Percentiles rank a stretch among this genome's conserved stretches.
These are phyloP conservation scores for Gymnothorax reevesii DNA, from an alignment of 2,797 vertebrate species.

Conservation along the genomic window DNA sequence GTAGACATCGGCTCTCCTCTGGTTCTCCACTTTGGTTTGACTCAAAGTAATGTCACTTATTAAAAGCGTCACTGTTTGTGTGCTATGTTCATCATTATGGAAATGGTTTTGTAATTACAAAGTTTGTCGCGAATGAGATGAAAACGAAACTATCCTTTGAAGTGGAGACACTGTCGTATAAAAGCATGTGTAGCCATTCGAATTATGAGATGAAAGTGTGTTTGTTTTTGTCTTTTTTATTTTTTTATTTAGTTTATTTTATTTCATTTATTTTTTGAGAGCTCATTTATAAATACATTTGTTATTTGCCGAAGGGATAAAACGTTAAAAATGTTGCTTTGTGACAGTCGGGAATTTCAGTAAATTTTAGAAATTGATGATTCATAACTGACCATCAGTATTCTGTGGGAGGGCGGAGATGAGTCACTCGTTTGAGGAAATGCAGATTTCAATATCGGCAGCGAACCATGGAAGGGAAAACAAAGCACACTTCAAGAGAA, in stretches of 20 bases:
- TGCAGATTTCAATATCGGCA: neutral
- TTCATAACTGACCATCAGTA: neutral
- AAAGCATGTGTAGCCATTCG: neutral
- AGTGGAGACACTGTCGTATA: neutral
- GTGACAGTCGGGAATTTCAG: conserved; percentile 9
- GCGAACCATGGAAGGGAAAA: too few relatives aligned
- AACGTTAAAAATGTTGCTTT: neutral
- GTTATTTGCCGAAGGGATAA: neutral
- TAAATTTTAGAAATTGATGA: neutral
- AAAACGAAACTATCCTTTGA: neutral
- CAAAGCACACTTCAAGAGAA: neutral
- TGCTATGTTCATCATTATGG: neutral
- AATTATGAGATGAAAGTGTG: conserved; percentile 17
- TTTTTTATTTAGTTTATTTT: too few relatives aligned
- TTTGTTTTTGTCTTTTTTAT: neutral
- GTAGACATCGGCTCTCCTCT: conserved; percentile 15
- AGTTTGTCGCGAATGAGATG: conserved; percentile 2
- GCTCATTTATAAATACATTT: neutral
- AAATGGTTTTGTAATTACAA: conserved; percentile 23
- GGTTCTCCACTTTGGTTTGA: conserved; percentile 5
- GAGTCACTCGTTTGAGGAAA: conserved; percentile 23
- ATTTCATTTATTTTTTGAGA: too few relatives aligned
- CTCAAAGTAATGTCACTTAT: neutral
- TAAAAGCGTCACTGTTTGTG: neutral
- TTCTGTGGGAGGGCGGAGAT: neutral